Evolutionary conservation across 2,888 invertebrate species (phyloP), one percentile per base, ranked within the genome.

Genomic region (Chrysolina americana): DNA sequence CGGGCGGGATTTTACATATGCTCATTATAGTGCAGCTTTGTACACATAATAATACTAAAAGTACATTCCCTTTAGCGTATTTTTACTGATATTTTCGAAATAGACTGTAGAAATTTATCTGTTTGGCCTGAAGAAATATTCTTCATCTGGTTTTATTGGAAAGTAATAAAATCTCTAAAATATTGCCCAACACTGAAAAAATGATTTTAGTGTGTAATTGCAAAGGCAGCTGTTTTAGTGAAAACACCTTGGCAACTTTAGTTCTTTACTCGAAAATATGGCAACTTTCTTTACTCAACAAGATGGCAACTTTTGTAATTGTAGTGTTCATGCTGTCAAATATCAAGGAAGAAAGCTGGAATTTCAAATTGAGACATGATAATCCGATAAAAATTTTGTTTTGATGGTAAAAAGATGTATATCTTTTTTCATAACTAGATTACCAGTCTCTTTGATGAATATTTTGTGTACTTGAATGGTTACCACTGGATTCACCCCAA

Each of bases 1-100:
- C 77, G 75, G 72, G 79, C 81, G 80, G 81, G 80, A 81, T 79
- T 82, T 82, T 81, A 79, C 81, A 81, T 78, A 78, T 74, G 81
- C 82, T 83, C 81, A 80, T 81, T 71, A 64, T 76, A 74, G 78
- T 74, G 80, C 78, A 79, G 79, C 76, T 79, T 71, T 73, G 44
- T 65, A 15, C 63, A 41, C 41, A 41, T 28, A 41, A 41, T 65
- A 15, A 74, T 76, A 77, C 76, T 53, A 53, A 53, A 53, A 41
- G 71, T 79, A 79, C 78, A 78, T 80, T 79, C 77, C 75, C 69
- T 64, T 21, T 64, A 65, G 70, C 65, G 59, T 68, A 68, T 77
- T 48, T 69, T 21, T 19, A 19, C 50, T 50, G 19, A 17, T 64
- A 19, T 65, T 47, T 64, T 36, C 19, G 64, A 64, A 41, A 41